Base-by-base conservation (phyloP, 2,797 vertebrate species). In the Huso huso region DNA sequence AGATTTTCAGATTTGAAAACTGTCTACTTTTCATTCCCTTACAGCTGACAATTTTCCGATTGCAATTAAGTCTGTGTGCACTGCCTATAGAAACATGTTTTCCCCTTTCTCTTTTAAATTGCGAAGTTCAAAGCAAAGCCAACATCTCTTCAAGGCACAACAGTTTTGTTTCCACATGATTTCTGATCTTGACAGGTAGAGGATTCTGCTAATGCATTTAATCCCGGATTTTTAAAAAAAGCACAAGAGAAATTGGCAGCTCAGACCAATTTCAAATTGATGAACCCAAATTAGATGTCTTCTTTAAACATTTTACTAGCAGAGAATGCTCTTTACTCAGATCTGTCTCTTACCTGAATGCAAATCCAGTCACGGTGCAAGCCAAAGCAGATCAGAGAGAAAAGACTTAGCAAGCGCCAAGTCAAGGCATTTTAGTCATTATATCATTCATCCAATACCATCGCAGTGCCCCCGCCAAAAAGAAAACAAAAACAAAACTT, bases 281-380 rank as follows among this genome's bases (percentile, higher is more conserved):
- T 89, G 87, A 81, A 85, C 86, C 89, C 81, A 84, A 89, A 89
- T 82, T 81, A 23, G 23, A 76, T 80, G 81, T 84, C 82, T 87
- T 89, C 87, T 88, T 87, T 84, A 89, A 88, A 86, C 85, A 88
- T 88, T 87, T 86, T 84, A 87, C 83, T 74, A 82, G 78, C 81
- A 80, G 86, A 88, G 74, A 82, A 23, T 78, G 86, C 76, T 87
- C 84, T 87, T 82, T 84, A 78, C 79, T 82, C 79, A 90, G 87
- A 85, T 86, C 78, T 82, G 73, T 81, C 77, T 83, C 76, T 68
- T 79, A 79, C 79, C 81, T 78, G 79, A 88, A 92, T 88, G 84
- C 83, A 89, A 86, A 88, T 85, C 71, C 73, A 61, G 66, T 77
- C 75, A 72, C 72, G 77, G 73, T 78, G 81, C 81, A 78, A 8